Conservation (phyloP, 2,797 vertebrate species). For the Rhabdomys pumilio region DNA sequence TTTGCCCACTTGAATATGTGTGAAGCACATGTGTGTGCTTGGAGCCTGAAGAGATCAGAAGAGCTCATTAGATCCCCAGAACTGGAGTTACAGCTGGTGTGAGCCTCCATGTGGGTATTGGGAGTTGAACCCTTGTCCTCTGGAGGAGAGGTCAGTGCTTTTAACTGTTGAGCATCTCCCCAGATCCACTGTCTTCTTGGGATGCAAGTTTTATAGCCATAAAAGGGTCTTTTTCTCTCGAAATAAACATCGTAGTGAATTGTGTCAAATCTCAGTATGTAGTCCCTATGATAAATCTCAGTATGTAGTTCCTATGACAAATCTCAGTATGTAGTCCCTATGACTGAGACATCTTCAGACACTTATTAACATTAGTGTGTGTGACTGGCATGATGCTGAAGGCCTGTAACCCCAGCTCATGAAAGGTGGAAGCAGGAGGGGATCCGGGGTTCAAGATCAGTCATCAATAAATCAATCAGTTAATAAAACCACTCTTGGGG, state of each 20-base stretch:
- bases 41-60: neutral
- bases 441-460: neutral
- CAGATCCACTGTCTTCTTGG: neutral
- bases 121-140: too few relatives aligned
- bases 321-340: neutral
- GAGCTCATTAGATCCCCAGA: neutral
- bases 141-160: neutral
- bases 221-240: constrained; percentile 17
- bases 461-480: neutral
- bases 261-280: neutral
- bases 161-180: too few relatives aligned
- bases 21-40: neutral
- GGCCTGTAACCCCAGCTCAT: neutral
- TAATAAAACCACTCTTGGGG: neutral
- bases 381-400: neutral
- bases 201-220: neutral
- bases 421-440: neutral
- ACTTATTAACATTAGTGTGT: neutral
- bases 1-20: neutral
- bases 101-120: neutral
- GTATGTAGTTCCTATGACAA: neutral
- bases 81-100: neutral
- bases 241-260: neutral
- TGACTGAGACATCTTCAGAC: neutral
- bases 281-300: neutral